Evolutionary conservation across 2,113 vertebrate genomes (phyloP), one percentile per base, ranked within the genome.

Genomic region (Drymodes brunneopygia): DNA sequence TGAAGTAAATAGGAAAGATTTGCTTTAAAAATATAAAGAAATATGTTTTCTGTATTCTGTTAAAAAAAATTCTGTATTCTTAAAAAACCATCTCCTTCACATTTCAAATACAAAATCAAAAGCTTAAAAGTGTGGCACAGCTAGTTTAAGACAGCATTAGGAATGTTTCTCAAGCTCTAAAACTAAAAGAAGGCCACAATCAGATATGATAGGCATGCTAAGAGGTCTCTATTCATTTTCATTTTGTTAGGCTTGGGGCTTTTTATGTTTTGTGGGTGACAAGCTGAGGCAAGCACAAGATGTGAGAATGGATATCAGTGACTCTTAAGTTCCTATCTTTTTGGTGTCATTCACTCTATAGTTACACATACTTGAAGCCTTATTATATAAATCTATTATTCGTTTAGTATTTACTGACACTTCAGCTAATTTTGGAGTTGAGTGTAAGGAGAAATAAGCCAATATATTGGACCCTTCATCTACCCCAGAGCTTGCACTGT

Each of bases 281-380:
- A 62, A 56, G 20, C 53, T 64, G 53, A 51, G 24, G 36, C 0
- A 0, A 88, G 25, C n/a, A 60, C 0, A 2, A 73, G 27, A 44
- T 53, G 22, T 23, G 14, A 74, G 9, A 5, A 12, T 22, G 33
- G 42, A 1, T 58, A 58, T 65, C 3, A 8, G 16, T 45, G 86
- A 50, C 36, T 62, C 42, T 31, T 44, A 50, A 53, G 19, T 53
- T 86, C 44, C 19, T 42, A 40, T n/a, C 15, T 44, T 86, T 80
- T 67, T 50, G n/a, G 27, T 44, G 18, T 78, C 24, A 31, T 70
- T 85, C 19, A 31, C 16, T 60, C 29, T 65, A 14, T 42, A 70
- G 19, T 72, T 80, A 70, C 11, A 74, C 51, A 53, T 40, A 58
- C 8, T 58, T 58, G 54, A 70, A 92, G 47, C 6, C 20, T 82